Evolutionary conservation across 2,113 vertebrate species (phyloP), one percentile per base, ranked within the genome.

Genomic region (Trichomycterus rosablanca): DNA sequence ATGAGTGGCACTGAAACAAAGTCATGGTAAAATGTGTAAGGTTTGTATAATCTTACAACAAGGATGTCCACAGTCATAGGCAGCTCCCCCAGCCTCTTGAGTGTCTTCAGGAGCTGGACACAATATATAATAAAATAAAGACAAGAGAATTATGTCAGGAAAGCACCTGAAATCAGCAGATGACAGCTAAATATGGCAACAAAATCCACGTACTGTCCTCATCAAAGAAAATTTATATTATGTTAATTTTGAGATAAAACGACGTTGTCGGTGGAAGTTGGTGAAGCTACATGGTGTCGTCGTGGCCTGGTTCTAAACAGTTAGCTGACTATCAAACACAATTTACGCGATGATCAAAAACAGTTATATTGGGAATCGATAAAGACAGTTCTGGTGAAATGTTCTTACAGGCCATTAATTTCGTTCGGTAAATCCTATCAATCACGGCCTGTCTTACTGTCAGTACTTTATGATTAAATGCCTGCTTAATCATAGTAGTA

Each of bases 11-110:
- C n/a, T n/a, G n/a, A n/a, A n/a, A n/a, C n/a, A n/a, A n/a, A n/a
- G n/a, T n/a, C n/a, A n/a, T n/a, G n/a, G n/a, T n/a, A n/a, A n/a
- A n/a, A n/a, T n/a, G 32, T 5, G 35, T 37, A 34, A 49, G 22
- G 32, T n/a, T 24, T 32, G 40, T 70, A 45, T 23, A 7, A 34
- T 75, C 91, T 93, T 90, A 99, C 96, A 92, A 91, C 92, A 32
- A 99, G 87, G 58, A 97, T 93, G 49, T 97, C 92, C 76, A 99
- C 90, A 0, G 95, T 99, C 82, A 99, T 95, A 19, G 94, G 93
- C 70, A 99, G 78, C 19, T 92, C 89, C 14, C 89, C 88, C 68
- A 99, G 86, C 70, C 89, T 89, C 84, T 92, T 97, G 62, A 99
- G 86, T 53, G 91, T 93, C 71, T 97, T 99, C 63, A 95, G 74